Evolutionary conservation across 2,888 invertebrate genomes (phyloP), one percentile per base, ranked within the genome.

Genomic region (Xiphydria camelus): DNA sequence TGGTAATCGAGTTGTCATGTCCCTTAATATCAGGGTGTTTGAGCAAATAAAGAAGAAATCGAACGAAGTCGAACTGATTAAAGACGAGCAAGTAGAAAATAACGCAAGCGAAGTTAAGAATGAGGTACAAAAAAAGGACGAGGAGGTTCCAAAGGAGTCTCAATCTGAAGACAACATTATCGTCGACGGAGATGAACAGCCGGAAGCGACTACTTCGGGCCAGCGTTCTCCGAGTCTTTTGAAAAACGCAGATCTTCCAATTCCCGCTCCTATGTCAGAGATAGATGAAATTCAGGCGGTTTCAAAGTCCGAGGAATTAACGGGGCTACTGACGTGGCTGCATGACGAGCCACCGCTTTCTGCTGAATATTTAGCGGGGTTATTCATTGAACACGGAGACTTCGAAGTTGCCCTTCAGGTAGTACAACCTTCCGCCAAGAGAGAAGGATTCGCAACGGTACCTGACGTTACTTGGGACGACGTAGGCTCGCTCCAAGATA

Each of bases 391-490:
- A 29, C 82, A 88, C 65, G 82, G 83, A 4, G 94, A 95, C 70
- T 93, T 92, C 62, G 69, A 84, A 42, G 80, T 79, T 58, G 94
- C 94, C 3, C 75, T 94, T 18, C 87, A 89, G 70, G 79, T 84
- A 42, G 88, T 94, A 4, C 93, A 94, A 71, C 97, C 97, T 0
- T 93, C 94, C 38, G 89, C 95, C 0, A 96, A 95, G 64, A 81
- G 97, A 57, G 98, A 99, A 80, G 98, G 98, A 37, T 97, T 99
- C 76, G 92, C 93, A 2, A 96, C 96, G 1, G 94, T 99, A 9
- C 98, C 99, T 2, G 94, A 95, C 79, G 93, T 94, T 1, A 92
- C 93, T 1, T 99, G 98, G 98, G 86, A 92, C 25, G 95, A 99
- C 78, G 85, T 99, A 55, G 99, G 99, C 0, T 96, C 97, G 1